Evolutionary conservation across 1,140 invertebrate species (phyloP).

Genomic region (Temnothorax nylanderi): DNA sequence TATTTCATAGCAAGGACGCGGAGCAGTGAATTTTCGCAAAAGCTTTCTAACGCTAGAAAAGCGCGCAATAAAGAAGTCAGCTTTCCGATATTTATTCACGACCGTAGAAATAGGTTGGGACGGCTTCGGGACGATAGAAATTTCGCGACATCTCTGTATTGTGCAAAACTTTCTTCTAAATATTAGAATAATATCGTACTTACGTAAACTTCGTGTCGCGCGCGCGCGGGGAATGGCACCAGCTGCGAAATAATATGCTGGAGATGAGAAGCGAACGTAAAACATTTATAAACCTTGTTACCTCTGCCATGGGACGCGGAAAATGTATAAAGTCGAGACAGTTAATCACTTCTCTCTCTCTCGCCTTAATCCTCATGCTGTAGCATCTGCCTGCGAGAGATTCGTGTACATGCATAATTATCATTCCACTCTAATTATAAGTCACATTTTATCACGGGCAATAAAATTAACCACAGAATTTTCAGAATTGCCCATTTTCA

Average conservation of each 20-base stretch:
- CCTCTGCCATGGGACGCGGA: background rate
- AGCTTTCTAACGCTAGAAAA: constrained; percentile 31
- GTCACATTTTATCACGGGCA: background rate
- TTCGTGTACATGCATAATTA: background rate
- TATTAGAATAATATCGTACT: constrained; percentile 40
- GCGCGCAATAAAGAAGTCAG: constrained; percentile 16
- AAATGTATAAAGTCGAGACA: constrained; percentile 25
- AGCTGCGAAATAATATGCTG: constrained; percentile 28
- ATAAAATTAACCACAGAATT: background rate
- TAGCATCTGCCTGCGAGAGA: background rate
- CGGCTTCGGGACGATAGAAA: background rate
- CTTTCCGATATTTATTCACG: constrained; percentile 22
- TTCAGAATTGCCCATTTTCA: background rate
- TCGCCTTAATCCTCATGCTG: background rate
- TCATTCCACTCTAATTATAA: background rate
- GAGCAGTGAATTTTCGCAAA: background rate
- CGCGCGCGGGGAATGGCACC: background rate
- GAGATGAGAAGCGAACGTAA: constrained; percentile 1
- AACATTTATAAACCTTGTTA: constrained; percentile 37
- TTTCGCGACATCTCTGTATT: constrained; percentile 6
- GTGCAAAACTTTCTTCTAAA: constrained; percentile 21
- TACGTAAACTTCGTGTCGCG: constrained; percentile 8
- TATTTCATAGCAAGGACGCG: background rate
- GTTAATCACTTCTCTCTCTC: constrained; percentile 45
- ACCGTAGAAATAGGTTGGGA: background rate